A percentile compares a stretch with the other conserved stretches of the same genome.
phyloP scores from a whole-genome alignment of 2,888 invertebrate species.

The Meta bourneti region DNA sequence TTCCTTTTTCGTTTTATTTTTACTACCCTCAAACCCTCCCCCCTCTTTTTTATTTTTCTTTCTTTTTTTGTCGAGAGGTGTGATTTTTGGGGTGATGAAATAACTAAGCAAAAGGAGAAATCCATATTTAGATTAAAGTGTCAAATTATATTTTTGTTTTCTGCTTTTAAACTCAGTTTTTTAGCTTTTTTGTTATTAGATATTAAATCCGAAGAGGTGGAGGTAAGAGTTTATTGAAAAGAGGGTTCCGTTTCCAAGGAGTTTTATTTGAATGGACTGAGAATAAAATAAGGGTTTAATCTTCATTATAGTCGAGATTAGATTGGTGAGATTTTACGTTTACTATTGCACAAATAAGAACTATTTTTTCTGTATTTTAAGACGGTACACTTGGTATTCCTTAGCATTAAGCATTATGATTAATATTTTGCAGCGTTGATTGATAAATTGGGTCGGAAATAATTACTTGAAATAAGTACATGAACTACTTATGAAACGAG shows the following conservation, averaged over 20 bases:
- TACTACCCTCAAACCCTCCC: background rate
- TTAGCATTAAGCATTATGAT: too few species aligned
- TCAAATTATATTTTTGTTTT: constrained; percentile 25
- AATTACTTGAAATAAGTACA: too few species aligned
- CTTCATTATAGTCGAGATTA: background rate
- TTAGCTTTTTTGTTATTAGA: background rate
- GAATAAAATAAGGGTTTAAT: background rate
- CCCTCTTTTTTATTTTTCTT: background rate
- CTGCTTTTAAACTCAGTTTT: background rate
- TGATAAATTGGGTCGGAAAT: too few species aligned
- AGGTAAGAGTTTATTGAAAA: constrained; percentile 4
- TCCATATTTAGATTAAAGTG: constrained; percentile 59
- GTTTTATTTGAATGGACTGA: background rate
- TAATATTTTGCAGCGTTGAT: too few species aligned
- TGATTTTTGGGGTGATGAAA: constrained; percentile 28
- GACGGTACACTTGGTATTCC: too few species aligned
- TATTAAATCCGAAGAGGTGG: background rate
- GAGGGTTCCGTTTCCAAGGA: background rate
- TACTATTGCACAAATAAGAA: too few species aligned
- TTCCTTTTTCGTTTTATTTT: constrained; percentile 13
- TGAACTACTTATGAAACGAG: too few species aligned
- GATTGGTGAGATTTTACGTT: too few species aligned
- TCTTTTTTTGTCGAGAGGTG: constrained; percentile 30
- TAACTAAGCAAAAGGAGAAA: constrained; percentile 28
- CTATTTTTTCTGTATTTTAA: too few species aligned